Evolutionary conservation across 2,888 invertebrate species (phyloP), one percentile per base, ranked within the genome.

Genomic region (Odontomyia ornata): DNA sequence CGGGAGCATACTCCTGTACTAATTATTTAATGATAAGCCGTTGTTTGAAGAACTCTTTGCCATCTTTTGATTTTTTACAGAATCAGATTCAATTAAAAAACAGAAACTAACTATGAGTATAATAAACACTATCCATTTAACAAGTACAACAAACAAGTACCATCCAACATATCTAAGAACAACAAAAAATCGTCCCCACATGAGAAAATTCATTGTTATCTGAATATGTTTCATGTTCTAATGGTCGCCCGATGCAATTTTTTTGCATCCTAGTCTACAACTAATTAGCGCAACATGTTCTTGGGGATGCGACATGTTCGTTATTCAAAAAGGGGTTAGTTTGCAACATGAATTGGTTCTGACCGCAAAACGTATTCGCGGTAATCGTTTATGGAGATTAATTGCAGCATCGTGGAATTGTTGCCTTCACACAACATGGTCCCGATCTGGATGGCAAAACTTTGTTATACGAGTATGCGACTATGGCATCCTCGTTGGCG

Each of bases 301-400:
- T 65, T 62, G 69, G 62, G 65, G 60, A 65, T 64, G 60, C 62
- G 65, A 78, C 78, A 76, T 30, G 76, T 57, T 75, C 72, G 60
- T 78, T 76, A 46, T 64, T 64, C 64, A 36, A 21, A 43, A 18
- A n/a, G 71, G 73, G 60, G 60, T 76, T 67, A 47, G 76, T 23
- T 76, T 25, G 25, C 76, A 65, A 76, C 76, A 76, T 67, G 67
- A 23, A 76, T 76, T 60, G 75, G 43, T 77, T 57, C 73, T 60
- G 67, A 72, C 79, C 79, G 77, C 79, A 77, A 78, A 79, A 79
- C 78, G 77, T 75, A 75, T 76, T 77, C 79, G 79, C 77, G 78
- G 79, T 79, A 79, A 78, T 77, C 79, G 77, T 78, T 79, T 79
- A 79, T 79, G 78, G 79, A 79, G 79, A 79, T 79, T 79, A 79